A percentile compares a stretch with the other conserved stretches of the same genome.
phyloP scores from a whole-genome alignment of 2,113 vertebrate genomes.

The Lepus timidus region DNA sequence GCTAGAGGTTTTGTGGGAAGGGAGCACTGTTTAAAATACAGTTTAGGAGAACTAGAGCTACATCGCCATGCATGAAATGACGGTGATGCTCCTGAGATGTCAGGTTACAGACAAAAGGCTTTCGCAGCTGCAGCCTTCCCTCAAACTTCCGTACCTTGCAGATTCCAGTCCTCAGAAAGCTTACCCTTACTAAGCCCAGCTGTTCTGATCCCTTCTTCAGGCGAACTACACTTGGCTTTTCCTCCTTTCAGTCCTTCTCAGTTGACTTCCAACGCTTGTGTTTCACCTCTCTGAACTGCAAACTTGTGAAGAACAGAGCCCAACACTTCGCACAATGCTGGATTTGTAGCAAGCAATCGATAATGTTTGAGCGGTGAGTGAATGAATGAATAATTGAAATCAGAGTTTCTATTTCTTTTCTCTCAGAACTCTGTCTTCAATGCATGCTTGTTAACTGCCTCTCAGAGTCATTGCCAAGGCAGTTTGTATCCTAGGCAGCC shows the following conservation, averaged over 20 bases:
- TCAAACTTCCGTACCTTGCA: slow-evolving; percentile 18
- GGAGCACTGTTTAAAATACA: slow-evolving; percentile 30
- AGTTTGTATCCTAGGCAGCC: slow-evolving; percentile 66
- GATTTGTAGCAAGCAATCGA: slow-evolving; percentile 19
- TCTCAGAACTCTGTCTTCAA: slow-evolving; percentile 50
- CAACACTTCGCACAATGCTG: slow-evolving; percentile 1
- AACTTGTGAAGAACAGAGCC: slow-evolving; percentile 42
- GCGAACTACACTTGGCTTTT: slow-evolving; percentile 19
- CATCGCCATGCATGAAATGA: slow-evolving; percentile 33
- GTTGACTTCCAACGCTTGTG: slow-evolving; percentile 36
- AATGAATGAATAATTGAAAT: slow-evolving; percentile 64
- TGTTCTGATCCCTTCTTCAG: neutral
- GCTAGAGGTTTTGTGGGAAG: slow-evolving; percentile 45
- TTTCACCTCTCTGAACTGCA: slow-evolving; percentile 44
- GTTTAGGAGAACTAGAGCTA: neutral
- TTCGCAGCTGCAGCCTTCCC: neutral
- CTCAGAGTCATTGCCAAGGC: slow-evolving; percentile 55
- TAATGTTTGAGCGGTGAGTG: slow-evolving; percentile 54
- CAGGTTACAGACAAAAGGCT: neutral
- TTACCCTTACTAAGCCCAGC: neutral
- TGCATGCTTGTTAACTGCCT: slow-evolving; percentile 66
- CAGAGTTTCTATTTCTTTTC: slow-evolving; percentile 57
- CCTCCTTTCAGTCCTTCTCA: slow-evolving; percentile 51
- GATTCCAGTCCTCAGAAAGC: slow-evolving; percentile 12
- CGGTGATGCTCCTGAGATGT: neutral